These are phyloP conservation scores for Atta texana DNA, from an alignment of 1,140 invertebrate species.

Conservation along the genomic window DNA sequence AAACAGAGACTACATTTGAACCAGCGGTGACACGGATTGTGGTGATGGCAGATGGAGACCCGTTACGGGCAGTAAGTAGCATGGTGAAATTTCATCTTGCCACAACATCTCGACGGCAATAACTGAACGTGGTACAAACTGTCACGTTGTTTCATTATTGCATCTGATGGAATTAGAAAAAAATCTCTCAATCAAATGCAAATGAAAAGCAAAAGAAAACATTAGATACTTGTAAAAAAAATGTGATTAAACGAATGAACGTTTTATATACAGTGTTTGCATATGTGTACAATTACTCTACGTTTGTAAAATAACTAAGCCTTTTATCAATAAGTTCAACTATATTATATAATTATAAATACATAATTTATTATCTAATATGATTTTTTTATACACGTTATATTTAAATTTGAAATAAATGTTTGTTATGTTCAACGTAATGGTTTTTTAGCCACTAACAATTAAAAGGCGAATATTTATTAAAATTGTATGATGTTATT, in stretches of 20 bases:
- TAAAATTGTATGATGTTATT: too few relatives aligned
- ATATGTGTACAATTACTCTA: not conserved
- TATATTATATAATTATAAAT: too few relatives aligned
- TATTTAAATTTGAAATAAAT: too few relatives aligned
- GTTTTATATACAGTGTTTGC: not conserved
- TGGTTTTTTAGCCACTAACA: too few relatives aligned
- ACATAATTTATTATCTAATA: too few relatives aligned
- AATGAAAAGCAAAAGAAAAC: not conserved
- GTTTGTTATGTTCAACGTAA: too few relatives aligned
- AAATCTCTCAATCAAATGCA: not conserved
- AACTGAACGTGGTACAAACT: constrained; percentile 10
- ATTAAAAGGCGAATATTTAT: too few relatives aligned
- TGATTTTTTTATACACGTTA: too few relatives aligned
- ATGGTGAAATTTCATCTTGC: constrained; percentile 47
- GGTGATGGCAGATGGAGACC: not conserved
- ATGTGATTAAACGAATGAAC: not conserved
- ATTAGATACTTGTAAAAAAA: not conserved
- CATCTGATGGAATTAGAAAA: not conserved
- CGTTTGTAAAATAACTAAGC: not conserved
- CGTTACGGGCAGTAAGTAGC: constrained; percentile 18
- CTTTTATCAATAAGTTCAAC: not conserved
- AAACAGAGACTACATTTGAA: constrained; percentile 58
- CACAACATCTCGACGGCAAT: constrained; percentile 39
- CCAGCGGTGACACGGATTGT: constrained; percentile 28
- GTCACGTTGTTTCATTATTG: not conserved